phyloP scores from a whole-genome alignment of 1,140 invertebrate species.

The Andricus grossulariae region DNA sequence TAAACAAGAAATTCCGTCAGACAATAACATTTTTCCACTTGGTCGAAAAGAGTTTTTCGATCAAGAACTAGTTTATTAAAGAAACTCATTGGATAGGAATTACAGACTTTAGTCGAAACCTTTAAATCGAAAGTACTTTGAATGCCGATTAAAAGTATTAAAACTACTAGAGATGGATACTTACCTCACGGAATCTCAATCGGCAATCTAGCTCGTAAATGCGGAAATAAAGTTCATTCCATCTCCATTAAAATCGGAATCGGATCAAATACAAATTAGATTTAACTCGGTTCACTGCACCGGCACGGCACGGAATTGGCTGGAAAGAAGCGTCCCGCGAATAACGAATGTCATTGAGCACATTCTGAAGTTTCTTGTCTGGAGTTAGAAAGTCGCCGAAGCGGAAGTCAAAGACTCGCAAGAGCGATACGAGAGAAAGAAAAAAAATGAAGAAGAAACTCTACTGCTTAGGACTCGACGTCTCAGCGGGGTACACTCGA shows the following conservation, averaged over 20 bases:
- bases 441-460: constrained; percentile 1
- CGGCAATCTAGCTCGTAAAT: neutral
- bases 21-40: too few species aligned
- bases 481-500: constrained; percentile 35
- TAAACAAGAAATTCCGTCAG: too few species aligned
- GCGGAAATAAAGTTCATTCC: constrained; percentile 2
- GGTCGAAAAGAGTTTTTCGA: too few species aligned
- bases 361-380: constrained; percentile 16
- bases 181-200: constrained; percentile 1
- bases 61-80: too few species aligned
- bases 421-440: constrained; percentile 3
- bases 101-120: too few species aligned
- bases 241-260: constrained; percentile 9
- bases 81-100: too few species aligned
- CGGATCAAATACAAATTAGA: constrained; percentile 19
- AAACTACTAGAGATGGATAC: neutral
- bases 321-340: constrained; percentile 6
- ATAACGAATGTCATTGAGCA: constrained; percentile 14
- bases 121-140: neutral
- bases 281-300: constrained; percentile 4
- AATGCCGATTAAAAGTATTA: neutral
- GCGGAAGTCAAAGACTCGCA: constrained; percentile 14
- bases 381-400: constrained; percentile 35
- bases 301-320: neutral
- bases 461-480: constrained; percentile 32